phyloP scores from a whole-genome alignment of 2,797 vertebrate genomes.

The Clarias platycephalus region DNA sequence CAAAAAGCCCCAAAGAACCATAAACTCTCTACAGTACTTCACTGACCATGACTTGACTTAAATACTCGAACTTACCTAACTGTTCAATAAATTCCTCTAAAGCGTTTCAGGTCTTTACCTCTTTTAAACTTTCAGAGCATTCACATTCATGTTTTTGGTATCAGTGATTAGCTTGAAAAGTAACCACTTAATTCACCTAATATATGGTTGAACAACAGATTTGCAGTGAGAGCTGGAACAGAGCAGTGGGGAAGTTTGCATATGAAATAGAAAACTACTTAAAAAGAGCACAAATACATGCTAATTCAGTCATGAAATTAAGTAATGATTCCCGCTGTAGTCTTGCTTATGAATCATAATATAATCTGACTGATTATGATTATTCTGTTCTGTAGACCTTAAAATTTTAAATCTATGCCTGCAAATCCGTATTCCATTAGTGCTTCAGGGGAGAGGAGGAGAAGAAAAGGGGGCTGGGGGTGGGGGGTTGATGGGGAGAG shows the following conservation, averaged over 20 bases:
- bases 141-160: constrained; percentile 44
- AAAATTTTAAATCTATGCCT: constrained; percentile 72
- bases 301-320: constrained; percentile 76
- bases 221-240: constrained; percentile 42
- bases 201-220: constrained; percentile 53
- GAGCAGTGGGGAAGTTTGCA: constrained; percentile 52
- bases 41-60: background rate
- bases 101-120: background rate
- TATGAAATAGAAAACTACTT: constrained; percentile 65
- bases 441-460: constrained; percentile 61
- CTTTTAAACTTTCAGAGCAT: constrained; percentile 18
- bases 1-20: background rate
- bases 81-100: constrained; percentile 11
- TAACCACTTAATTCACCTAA: constrained; percentile 50
- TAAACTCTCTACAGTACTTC: background rate
- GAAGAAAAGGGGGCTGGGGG: background rate
- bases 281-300: constrained; percentile 68
- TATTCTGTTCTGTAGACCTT: constrained; percentile 78
- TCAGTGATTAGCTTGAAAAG: constrained; percentile 44
- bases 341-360: constrained; percentile 77
- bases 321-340: constrained; percentile 68
- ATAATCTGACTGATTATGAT: constrained; percentile 78
- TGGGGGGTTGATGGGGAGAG: constrained; percentile 23
- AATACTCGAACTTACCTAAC: background rate
- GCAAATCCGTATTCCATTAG: constrained; percentile 72